Conservation (phyloP, 1,140 invertebrate genomes). For the Himalopsyche phryganea region DNA sequence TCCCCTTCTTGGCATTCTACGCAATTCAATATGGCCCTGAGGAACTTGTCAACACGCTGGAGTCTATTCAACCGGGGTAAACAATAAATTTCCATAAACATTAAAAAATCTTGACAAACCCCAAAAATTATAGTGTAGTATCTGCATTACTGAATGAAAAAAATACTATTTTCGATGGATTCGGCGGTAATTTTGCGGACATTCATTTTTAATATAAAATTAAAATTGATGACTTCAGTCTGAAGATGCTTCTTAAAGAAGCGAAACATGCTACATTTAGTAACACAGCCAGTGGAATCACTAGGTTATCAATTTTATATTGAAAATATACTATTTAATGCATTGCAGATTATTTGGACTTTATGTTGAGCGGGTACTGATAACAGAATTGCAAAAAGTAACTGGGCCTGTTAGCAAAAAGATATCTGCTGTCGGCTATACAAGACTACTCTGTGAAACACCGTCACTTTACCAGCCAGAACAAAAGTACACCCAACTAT, state of each 20-base stretch:
- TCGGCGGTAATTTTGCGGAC: too few species aligned
- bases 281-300: too few species aligned
- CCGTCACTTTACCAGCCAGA: constrained; percentile 55
- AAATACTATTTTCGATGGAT: too few species aligned
- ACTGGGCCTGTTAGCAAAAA: constrained; percentile 78
- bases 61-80: constrained; percentile 83
- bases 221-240: too few species aligned
- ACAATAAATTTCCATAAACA: constrained; percentile 35
- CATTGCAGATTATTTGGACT: constrained; percentile 87
- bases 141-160: too few species aligned
- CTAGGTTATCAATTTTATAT: too few species aligned
- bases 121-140: too few species aligned
- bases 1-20: constrained; percentile 88
- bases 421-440: constrained; percentile 84
- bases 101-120: too few species aligned
- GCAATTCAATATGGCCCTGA: constrained; percentile 72
- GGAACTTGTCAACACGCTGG: constrained; percentile 72
- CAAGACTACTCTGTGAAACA: constrained; percentile 78
- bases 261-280: too few species aligned
- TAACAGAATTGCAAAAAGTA: constrained; percentile 84
- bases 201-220: too few species aligned
- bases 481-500: constrained; percentile 62
- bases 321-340: too few species aligned
- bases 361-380: constrained; percentile 84
- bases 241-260: too few species aligned